Evolutionary conservation across 2,888 invertebrate genomes (phyloP).

Genomic region (Drosophila neonasuta): DNA sequence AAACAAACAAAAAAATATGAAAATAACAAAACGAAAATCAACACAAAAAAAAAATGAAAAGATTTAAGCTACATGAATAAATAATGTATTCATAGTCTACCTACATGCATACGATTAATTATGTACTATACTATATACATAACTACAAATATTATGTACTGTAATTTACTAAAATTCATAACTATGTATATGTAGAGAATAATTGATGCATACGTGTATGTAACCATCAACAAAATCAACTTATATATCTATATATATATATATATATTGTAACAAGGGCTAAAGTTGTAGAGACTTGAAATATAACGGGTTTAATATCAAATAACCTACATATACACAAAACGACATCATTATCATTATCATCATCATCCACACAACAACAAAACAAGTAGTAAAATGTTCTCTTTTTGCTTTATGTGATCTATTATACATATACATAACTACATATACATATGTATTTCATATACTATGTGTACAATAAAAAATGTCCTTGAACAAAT

Average conservation of each 20-base stretch:
- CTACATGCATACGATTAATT: conserved; percentile 57
- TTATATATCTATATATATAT: conserved; percentile 21
- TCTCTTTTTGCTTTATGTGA: conserved; percentile 81
- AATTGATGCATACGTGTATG: conserved; percentile 53
- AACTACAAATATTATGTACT: conserved; percentile 57
- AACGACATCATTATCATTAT: conserved; percentile 39
- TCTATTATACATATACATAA: conserved; percentile 73
- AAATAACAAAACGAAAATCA: conserved; percentile 23
- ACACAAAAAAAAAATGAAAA: conserved; percentile 30
- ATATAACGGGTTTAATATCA: conserved; percentile 50
- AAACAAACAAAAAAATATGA: conserved; percentile 34
- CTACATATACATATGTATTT: conserved; percentile 53
- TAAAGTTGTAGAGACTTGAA: conserved; percentile 55
- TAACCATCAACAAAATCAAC: conserved; percentile 44
- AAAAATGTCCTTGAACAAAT: conserved; percentile 69
- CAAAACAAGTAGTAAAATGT: conserved; percentile 73
- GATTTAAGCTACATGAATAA: conserved; percentile 65
- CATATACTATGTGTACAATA: conserved; percentile 58
- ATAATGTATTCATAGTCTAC: conserved; percentile 68
- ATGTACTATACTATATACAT: conserved; percentile 60
- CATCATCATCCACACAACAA: conserved; percentile 50
- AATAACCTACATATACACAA: conserved; percentile 41
- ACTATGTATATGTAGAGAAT: conserved; percentile 67
- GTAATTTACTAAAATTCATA: conserved; percentile 70
- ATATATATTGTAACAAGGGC: conserved; percentile 47